A percentile compares a stretch with the other conserved stretches of the same genome.
These are phyloP conservation scores for Anthophora plumipes DNA, from an alignment of 2,888 invertebrate genomes.

Conservation along the genomic window DNA sequence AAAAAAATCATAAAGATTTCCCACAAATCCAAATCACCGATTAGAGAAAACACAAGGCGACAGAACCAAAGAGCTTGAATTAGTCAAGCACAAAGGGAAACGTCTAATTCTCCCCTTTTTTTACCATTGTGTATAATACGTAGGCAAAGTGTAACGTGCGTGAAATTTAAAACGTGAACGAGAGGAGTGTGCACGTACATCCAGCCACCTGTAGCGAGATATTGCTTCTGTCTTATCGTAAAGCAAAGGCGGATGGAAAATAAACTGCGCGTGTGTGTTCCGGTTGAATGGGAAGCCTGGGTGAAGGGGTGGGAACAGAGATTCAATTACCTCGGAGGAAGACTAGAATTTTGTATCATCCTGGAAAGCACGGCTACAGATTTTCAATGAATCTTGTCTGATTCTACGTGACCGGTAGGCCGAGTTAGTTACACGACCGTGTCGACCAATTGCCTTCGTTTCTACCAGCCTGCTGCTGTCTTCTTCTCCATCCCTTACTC, in stretches of 20 bases:
- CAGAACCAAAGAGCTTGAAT: background rate
- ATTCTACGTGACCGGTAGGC: constrained; percentile 67
- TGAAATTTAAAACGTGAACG: constrained; percentile 50
- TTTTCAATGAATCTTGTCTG: constrained; percentile 68
- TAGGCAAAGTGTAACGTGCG: constrained; percentile 44
- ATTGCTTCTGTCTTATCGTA: constrained; percentile 65
- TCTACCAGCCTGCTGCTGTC: background rate
- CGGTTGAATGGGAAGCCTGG: constrained; percentile 26
- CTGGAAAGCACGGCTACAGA: constrained; percentile 54
- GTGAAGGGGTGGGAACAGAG: constrained; percentile 19
- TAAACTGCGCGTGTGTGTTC: constrained; percentile 52
- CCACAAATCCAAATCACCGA: background rate
- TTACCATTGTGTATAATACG: background rate
- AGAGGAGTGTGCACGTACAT: constrained; percentile 37
- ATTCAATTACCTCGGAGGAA: constrained; percentile 65
- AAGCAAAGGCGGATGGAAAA: constrained; percentile 61
- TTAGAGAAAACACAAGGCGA: background rate
- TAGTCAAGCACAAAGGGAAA: constrained; percentile 4
- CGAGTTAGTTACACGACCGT: constrained; percentile 61
- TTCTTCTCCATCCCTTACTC: too few species aligned
- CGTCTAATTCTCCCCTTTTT: constrained; percentile 28
- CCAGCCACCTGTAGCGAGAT: constrained; percentile 66
- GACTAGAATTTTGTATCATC: constrained; percentile 67
- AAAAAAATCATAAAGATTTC: background rate
- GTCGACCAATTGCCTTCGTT: constrained; percentile 59